Evolutionary conservation across 2,888 invertebrate genomes (phyloP), one percentile per base, ranked within the genome.

Genomic region (Therioaphis trifolii): DNA sequence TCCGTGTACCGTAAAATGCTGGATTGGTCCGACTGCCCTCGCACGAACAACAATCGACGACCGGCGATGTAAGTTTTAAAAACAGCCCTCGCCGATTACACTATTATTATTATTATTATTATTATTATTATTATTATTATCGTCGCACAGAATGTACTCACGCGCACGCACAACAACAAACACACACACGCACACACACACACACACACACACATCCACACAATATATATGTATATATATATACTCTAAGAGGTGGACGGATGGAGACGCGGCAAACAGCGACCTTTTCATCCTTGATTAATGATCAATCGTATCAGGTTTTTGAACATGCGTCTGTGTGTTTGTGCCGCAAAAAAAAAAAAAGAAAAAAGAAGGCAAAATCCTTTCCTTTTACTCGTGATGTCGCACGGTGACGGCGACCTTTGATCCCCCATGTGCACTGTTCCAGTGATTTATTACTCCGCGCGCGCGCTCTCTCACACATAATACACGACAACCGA

Each of bases 281-380:
- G 68, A 78, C 78, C 78, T 78, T 78, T 78, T 78, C 78, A 68
- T 78, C 78, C 66, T 78, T 78, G 78, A 78, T 78, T 78, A 78
- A 78, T 78, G 78, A 78, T 66, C 76, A 46, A 63, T 77, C 66
- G 77, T 52, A 68, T 78, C 68, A 68, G 78, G 35, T 66, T 66
- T 78, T 78, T 27, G 40, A 52, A 24, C 78, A 40, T 52, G 52
- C 21, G 14, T 35, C 18, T 35, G 21, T 24, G 63, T 77, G n/a
- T 49, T 21, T 15, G 29, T 12, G 46, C 52, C 78, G 78, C 63
- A 43, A 63, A 76, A 76, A 75, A 58, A 43, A 35, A 58, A 15
- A 55, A 52, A 29, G n/a, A 49, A 24, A 77, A 77, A 58, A 43
- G 11, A 75, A 55, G 55, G n/a, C 72, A 24, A 82, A 82, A 74